Evolutionary conservation across 2,113 vertebrate species (phyloP), one percentile per base, ranked within the genome.

Genomic region (Elachura formosa): DNA sequence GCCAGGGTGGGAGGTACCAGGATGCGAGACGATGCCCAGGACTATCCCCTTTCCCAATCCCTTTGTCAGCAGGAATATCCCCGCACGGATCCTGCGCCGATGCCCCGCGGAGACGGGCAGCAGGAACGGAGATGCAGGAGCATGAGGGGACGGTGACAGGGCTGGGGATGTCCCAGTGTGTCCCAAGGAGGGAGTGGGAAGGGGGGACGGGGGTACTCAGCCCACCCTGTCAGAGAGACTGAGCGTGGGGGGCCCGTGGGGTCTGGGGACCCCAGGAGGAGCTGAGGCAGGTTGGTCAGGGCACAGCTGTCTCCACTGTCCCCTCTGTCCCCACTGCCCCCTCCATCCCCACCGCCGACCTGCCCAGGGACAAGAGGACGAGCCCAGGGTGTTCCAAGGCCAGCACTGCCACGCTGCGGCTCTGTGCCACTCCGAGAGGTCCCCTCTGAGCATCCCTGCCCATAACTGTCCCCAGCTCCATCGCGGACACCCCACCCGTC

Each of bases 141-240:
- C 2, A 2, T 3, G 25, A 40, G 0, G 11, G 18, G 43, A 2
- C 3, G 7, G 34, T 12, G 85, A 9, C 52, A 5, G 1, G 19
- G 43, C 2, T 0, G 26, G 25, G 46, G 43, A 36, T 18, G 25
- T 34, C 48, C 26, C 28, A 0, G 14, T 0, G n/a, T 15, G 31
- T 33, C n/a, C 71, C 72, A 2, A 5, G 34, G 66, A 34, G 40
- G 49, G 34, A 45, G 40, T 1, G 2, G 54, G 34, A 33, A 34
- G 25, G 3, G 14, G 38, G 31, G 21, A 11, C 4, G 4, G 56
- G 64, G 40, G n/a, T 12, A 23, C 3, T 8, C n/a, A 48, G 17
- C n/a, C 31, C 72, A 34, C 11, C 22, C 45, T 17, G 11, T 5
- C 8, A 3, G 24, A 23, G 14, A 33, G 16, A 22, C 26, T 16